Percentiles rank a stretch among this genome's conserved stretches.
These are phyloP conservation scores for Thamnaconus septentrionalis DNA, from an alignment of 2,113 vertebrate genomes.

Conservation along the genomic window DNA sequence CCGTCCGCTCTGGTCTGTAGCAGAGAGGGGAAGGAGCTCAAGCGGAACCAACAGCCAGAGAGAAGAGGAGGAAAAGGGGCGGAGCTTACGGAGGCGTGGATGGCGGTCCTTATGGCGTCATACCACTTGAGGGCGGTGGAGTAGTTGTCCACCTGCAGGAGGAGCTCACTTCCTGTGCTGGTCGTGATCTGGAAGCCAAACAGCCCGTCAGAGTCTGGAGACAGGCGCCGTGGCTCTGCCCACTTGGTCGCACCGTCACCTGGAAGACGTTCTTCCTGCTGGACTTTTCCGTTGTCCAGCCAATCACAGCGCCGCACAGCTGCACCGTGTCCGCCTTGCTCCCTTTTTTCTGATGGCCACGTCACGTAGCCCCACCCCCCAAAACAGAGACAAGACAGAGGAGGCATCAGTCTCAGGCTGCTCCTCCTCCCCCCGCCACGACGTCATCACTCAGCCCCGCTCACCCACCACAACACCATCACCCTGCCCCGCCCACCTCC, in stretches of 20 bases:
- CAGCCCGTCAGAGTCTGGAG: not conserved
- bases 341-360: not conserved
- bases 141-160: slow-evolving; percentile 44
- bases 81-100: slow-evolving; percentile 40
- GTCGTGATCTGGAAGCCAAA: slow-evolving; percentile 42
- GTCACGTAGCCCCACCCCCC: too few relatives aligned
- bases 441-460: too few relatives aligned
- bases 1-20: slow-evolving; percentile 33
- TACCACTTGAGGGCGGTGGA: slow-evolving; percentile 43
- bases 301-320: slow-evolving; percentile 38
- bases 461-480: too few relatives aligned
- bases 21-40: not conserved
- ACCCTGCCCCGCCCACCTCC: not conserved
- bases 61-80: not conserved
- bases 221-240: not conserved
- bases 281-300: slow-evolving; percentile 52
- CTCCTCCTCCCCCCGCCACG: too few relatives aligned
- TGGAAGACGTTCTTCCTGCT: slow-evolving; percentile 62
- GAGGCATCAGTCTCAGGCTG: too few relatives aligned
- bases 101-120: slow-evolving; percentile 27
- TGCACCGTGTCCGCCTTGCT: slow-evolving; percentile 38
- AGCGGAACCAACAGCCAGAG: not conserved
- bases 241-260: slow-evolving; percentile 21
- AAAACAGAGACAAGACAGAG: too few relatives aligned
- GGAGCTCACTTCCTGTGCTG: slow-evolving; percentile 55